Percentiles rank a stretch among this genome's conserved stretches.
Conservation (phyloP, 1,140 invertebrate genomes). For the Bombus superbus region DNA sequence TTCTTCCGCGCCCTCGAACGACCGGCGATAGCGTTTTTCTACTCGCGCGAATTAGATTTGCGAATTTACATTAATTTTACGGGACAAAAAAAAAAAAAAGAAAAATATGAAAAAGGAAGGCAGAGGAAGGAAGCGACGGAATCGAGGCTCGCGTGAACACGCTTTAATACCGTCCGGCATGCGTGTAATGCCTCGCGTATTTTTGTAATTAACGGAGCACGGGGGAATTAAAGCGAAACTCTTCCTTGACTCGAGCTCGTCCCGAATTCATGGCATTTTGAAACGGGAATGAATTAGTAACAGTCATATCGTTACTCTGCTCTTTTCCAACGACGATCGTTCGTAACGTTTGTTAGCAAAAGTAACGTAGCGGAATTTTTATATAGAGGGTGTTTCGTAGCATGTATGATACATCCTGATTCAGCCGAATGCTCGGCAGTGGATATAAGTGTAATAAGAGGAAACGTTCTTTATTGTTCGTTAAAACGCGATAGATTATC, state of each 20-base stretch:
- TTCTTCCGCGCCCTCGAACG: not conserved
- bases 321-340: not conserved
- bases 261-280: slow-evolving; percentile 11
- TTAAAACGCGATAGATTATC: not conserved
- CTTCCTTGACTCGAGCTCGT: not conserved
- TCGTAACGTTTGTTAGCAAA: not conserved
- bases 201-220: slow-evolving; percentile 26
- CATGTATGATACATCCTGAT: not conserved
- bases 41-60: not conserved
- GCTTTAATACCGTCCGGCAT: not conserved
- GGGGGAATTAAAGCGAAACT: slow-evolving; percentile 16
- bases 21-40: not conserved
- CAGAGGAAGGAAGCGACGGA: not conserved
- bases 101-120: too few relatives aligned
- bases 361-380: not conserved
- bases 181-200: slow-evolving; percentile 30
- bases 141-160: not conserved
- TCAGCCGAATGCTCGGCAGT: too few relatives aligned
- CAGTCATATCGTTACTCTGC: not conserved
- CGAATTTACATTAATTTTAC: slow-evolving; percentile 28
- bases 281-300: slow-evolving; percentile 1
- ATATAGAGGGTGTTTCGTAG: not conserved
- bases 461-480: not conserved
- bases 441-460: not conserved
- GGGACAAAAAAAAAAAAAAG: not conserved